Conservation (phyloP, 2,797 vertebrate genomes). For the Lophius americanus region DNA sequence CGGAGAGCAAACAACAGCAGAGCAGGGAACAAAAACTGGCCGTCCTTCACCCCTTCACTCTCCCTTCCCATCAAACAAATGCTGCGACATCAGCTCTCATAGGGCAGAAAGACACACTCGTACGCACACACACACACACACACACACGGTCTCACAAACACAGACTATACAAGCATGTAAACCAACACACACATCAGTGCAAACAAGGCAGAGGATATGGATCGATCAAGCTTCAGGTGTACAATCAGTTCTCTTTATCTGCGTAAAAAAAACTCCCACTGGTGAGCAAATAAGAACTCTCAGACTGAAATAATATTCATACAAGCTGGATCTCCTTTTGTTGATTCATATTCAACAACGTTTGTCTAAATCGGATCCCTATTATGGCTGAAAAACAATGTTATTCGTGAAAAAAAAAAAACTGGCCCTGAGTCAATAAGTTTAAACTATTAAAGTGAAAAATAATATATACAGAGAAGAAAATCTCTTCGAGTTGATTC, state of each 20-base stretch:
- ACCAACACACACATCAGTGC: constrained; percentile 3
- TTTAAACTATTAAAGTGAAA: no score
- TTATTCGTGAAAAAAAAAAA: no score
- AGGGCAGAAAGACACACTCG: constrained; percentile 10
- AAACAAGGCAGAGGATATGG: background rate
- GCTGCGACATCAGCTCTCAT: constrained; percentile 53
- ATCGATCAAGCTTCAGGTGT: constrained; percentile 11
- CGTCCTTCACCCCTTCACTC: constrained; percentile 67
- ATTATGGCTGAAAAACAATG: no score
- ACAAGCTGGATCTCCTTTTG: no score
- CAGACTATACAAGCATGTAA: background rate
- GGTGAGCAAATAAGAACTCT: no score
- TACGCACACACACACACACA: background rate
- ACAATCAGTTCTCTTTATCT: background rate
- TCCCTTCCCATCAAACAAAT: constrained; percentile 68
- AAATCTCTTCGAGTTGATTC: no score
- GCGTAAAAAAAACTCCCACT: no score
- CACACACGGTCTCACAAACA: background rate
- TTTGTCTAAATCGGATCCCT: no score
- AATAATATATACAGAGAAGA: no score
- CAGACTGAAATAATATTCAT: no score
- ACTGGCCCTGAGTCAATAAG: no score
- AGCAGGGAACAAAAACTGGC: constrained; percentile 42
- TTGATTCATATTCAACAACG: no score
- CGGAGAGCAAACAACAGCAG: constrained; percentile 59